Conservation (phyloP, 2,113 vertebrate species). For the Periophthalmus modestus region DNA sequence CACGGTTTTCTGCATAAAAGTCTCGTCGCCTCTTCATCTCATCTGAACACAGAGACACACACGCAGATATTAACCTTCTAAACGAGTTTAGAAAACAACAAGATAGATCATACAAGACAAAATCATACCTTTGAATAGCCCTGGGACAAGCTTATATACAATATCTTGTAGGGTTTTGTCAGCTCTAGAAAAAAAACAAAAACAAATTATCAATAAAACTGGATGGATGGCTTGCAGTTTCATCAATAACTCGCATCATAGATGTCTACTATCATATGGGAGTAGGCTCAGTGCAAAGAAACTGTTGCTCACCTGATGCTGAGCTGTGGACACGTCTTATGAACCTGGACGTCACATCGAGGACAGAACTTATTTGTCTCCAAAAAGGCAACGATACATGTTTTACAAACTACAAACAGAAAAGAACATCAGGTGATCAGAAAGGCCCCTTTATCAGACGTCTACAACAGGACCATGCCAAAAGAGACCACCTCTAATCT, state of each 20-base stretch:
- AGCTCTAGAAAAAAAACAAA: slow-evolving; percentile 74
- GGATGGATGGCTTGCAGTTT: background rate
- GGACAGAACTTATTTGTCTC: slow-evolving; percentile 96
- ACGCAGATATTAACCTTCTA: background rate
- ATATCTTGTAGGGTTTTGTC: slow-evolving; percentile 96
- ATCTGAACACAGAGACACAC: slow-evolving; percentile 71
- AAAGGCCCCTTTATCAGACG: background rate
- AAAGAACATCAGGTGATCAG: background rate
- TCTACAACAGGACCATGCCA: background rate
- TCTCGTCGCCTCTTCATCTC: slow-evolving; percentile 93
- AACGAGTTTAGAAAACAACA: background rate
- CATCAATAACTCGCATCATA: too few relatives aligned
- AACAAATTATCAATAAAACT: background rate
- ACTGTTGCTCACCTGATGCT: slow-evolving; percentile 83
- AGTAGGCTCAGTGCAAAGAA: background rate
- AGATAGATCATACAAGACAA: accelerated
- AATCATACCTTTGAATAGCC: slow-evolving; percentile 89
- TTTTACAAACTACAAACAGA: slow-evolving; percentile 84
- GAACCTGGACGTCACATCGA: slow-evolving; percentile 91
- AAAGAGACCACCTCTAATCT: background rate
- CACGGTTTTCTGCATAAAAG: slow-evolving; percentile 85
- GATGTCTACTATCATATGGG: too few relatives aligned
- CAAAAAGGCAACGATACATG: slow-evolving; percentile 93
- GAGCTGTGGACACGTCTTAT: slow-evolving; percentile 91
- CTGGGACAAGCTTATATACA: slow-evolving; percentile 93